These are phyloP conservation scores for Mesochorus sp. DNA, from an alignment of 2,888 invertebrate species.

Conservation along the genomic window DNA sequence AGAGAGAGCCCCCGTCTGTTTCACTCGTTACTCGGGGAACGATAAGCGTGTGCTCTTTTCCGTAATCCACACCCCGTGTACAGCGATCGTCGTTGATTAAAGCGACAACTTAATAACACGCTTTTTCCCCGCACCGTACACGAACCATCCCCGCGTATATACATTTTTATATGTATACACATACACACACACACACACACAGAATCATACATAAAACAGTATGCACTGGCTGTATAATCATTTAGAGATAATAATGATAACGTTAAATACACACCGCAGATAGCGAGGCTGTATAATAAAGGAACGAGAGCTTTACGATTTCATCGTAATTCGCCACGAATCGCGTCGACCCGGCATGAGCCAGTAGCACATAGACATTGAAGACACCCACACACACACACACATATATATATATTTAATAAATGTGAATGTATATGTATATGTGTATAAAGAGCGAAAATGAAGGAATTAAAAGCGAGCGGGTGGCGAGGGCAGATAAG, in stretches of 20 bases:
- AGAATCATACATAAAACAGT: not conserved
- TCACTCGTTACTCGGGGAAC: not conserved
- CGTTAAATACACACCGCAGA: constrained; percentile 21
- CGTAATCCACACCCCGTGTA: constrained; percentile 13
- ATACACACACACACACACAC: no score
- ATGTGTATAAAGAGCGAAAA: constrained; percentile 1
- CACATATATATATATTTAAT: no score
- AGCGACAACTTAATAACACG: constrained; percentile 49
- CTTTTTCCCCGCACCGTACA: not conserved
- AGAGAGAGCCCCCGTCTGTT: not conserved
- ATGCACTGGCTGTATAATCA: constrained; percentile 18
- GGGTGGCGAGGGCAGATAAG: constrained; percentile 58
- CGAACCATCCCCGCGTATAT: no score
- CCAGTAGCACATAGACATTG: not conserved
- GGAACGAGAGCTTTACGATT: constrained; percentile 32
- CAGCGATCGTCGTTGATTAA: constrained; percentile 38
- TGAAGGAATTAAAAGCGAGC: constrained; percentile 44
- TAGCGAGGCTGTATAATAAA: constrained; percentile 26
- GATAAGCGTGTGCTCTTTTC: constrained; percentile 10
- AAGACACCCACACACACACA: no score
- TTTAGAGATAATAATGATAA: constrained; percentile 47
- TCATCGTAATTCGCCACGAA: constrained; percentile 32
- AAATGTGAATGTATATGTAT: not conserved
- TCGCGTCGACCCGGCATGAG: not conserved
- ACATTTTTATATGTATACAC: not conserved